Base-by-base conservation (phyloP, 37 sponge, comb jelly and placozoan species). In the Crambe crambe region DNA sequence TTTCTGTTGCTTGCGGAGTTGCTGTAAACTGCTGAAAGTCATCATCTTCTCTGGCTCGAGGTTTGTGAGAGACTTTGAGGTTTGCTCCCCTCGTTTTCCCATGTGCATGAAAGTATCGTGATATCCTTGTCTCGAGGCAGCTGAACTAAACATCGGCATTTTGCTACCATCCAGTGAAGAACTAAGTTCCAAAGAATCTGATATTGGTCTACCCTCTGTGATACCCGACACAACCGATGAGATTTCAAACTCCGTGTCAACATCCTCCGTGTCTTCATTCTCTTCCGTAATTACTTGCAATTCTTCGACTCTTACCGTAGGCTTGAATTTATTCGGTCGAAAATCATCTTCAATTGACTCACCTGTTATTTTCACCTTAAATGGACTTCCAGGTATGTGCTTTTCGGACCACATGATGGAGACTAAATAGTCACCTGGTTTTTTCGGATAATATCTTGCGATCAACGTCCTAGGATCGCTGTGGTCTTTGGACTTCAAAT, bases 371-470 rank as follows among this genome's bases (percentile, higher is more conserved):
- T 70, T 80, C 58, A 80, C 80, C 54, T 70, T 31, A 58, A 80
- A 80, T 32, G 80, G 80, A 54, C 80, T 80, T 9, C 93, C 93
- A n/a, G 96, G 92, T 47, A 95, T 75, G 61, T 95, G 82, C 18
- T 54, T 59, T 1, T 89, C 90, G 38, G 87, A 76, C 96, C 96
- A 95, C 56, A 73, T 85, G 66, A 95, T 89, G 27, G 93, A 82
- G 69, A 95, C 89, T 27, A 87, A 72, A 68, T 95, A 95, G 42
- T 92, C 93, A 2, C 96, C 96, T 2, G 87, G 87, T 37, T 86
- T 79, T 23, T 59, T 44, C 10, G 96, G 87, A 39, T 89, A 68
- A 75, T 95, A 95, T 20, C 67, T 26, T 23, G 92, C 96, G n/a
- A 58, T 31, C 62, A 95, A 68, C n/a, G 88, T 84, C 4, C 96